phyloP scores from a whole-genome alignment of 2,113 vertebrate species.

The Eolophus roseicapilla region DNA sequence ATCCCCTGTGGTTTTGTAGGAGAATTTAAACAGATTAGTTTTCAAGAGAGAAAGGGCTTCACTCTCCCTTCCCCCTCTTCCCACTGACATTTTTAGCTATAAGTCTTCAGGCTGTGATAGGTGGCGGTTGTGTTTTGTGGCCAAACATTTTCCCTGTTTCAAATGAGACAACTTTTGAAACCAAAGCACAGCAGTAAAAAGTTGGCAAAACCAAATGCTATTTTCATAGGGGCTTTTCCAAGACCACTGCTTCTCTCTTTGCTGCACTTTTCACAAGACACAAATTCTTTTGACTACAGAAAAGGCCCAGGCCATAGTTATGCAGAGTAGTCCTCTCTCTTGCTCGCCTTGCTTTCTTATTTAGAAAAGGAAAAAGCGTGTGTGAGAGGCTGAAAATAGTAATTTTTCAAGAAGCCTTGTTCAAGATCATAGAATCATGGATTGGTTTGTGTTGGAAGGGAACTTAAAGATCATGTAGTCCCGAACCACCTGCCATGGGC shows the following conservation, averaged over 20 bases:
- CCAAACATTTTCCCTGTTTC: conserved; percentile 55
- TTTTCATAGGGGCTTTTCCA: neutral
- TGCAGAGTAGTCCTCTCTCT: neutral
- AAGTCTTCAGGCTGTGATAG: neutral
- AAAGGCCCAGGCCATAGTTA: neutral
- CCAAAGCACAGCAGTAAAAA: neutral
- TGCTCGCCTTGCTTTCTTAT: neutral
- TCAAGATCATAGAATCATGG: neutral
- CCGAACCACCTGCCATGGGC: too few relatives aligned
- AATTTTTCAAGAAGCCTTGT: neutral
- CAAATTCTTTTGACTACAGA: neutral
- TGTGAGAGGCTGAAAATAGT: neutral
- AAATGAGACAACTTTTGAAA: neutral
- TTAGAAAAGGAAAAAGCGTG: neutral
- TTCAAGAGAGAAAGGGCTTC: neutral
- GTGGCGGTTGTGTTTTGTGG: conserved; percentile 54
- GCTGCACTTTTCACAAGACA: neutral
- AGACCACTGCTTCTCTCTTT: neutral
- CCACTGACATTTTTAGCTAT: conserved; percentile 23
- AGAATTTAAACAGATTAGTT: neutral
- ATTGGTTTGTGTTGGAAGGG: too few relatives aligned
- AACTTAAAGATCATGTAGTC: too few relatives aligned
- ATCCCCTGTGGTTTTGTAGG: neutral
- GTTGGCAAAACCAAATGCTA: neutral
- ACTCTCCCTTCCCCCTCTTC: neutral